Evolutionary conservation across 2,797 vertebrate species (phyloP), one percentile per base, ranked within the genome.

Genomic region (Melanotaenia parkinsoni): DNA sequence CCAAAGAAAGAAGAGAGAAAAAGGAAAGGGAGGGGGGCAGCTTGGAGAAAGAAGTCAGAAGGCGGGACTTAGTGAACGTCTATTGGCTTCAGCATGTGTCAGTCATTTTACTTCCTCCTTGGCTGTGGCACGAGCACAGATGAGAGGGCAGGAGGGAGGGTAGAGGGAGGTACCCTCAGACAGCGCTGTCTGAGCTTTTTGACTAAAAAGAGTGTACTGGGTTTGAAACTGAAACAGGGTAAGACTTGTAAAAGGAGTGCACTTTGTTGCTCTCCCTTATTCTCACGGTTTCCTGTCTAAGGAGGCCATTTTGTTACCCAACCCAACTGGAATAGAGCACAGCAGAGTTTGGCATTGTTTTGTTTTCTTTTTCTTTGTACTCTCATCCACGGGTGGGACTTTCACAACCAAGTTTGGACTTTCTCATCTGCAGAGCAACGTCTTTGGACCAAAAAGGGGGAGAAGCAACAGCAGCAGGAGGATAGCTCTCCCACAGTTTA

Each of bases 91-190:
- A 38, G 47, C 56, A n/a, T 1, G 63, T 76, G 92, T 93, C 95
- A 90, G 66, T 97, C 93, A 80, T 35, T 45, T 76, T 78, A 96
- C 94, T 96, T 97, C 96, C 96, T 96, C 59, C 87, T 93, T 80
- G 67, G 20, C 82, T 82, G 82, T 86, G 82, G 81, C 67, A 70
- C 89, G 81, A 92, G 87, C 72, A 86, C 67, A 87, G 76, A 83
- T 54, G 81, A 78, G 79, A 74, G 80, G 76, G 82, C 80, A 79
- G 86, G 84, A 89, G 89, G 84, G 82, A 80, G 87, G 88, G 75
- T 47, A 76, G 92, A 86, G 91, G 94, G 94, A 92, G 93, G 93
- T 79, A 81, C 82, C 63, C 58, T 80, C 37, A 67, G 54, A 65
- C 83, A 60, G 60, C 38, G 65, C 73, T 76, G 66, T 69, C 33